These are phyloP conservation scores for Poeciliopsis presidionis DNA, from an alignment of 2,797 vertebrate species.

Conservation along the genomic window DNA sequence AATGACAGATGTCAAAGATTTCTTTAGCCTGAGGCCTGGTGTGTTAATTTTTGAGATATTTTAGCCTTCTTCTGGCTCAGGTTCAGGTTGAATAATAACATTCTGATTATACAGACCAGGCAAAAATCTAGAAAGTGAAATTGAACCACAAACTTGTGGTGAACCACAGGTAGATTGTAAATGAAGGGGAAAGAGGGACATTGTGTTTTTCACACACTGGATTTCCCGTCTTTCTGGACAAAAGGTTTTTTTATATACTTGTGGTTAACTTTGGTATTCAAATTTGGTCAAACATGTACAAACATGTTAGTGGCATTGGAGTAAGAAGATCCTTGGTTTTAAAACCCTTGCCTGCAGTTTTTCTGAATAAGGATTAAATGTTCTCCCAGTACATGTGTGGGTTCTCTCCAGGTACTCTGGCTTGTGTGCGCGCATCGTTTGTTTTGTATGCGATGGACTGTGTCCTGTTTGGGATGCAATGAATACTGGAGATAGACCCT, in stretches of 20 bases:
- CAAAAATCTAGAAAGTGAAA: background rate
- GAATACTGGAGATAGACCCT: too few species aligned
- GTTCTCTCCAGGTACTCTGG: background rate
- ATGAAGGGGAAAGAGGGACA: background rate
- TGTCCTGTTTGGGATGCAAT: too few species aligned
- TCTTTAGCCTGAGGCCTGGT: background rate
- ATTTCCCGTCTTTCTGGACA: background rate
- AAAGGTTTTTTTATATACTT: background rate
- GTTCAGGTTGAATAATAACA: background rate
- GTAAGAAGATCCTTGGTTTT: background rate
- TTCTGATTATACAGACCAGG: background rate
- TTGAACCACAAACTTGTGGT: background rate
- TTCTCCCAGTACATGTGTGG: background rate
- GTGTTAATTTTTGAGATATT: background rate
- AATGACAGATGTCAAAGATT: background rate
- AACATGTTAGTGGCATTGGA: background rate
- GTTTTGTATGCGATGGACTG: too few species aligned
- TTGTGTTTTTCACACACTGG: background rate
- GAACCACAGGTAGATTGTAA: background rate
- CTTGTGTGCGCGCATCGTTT: too few species aligned
- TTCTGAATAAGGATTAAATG: background rate
- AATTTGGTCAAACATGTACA: background rate
- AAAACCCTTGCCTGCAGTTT: background rate
- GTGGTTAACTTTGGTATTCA: background rate
- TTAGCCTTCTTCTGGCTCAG: background rate